phyloP scores from a whole-genome alignment of 2,113 vertebrate species.

The Prunella fulvescens region DNA sequence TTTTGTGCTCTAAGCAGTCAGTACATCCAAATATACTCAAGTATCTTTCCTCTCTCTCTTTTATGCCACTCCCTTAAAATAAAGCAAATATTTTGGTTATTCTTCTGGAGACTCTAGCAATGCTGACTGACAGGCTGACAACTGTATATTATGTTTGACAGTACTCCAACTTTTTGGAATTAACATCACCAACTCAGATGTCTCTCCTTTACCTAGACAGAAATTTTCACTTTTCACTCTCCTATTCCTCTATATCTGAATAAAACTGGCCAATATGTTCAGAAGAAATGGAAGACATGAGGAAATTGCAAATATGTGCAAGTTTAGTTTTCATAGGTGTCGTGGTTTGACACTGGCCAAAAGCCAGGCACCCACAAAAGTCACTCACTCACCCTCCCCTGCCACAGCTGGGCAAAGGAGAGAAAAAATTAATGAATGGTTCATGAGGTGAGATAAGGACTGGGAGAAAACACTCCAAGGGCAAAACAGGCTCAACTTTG shows the following conservation, averaged over 20 bases:
- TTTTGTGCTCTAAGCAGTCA: not conserved
- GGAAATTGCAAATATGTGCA: not conserved
- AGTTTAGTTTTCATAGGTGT: not conserved
- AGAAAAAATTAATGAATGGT: too few species aligned
- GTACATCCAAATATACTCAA: not conserved
- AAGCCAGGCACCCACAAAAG: not conserved
- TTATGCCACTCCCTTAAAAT: not conserved
- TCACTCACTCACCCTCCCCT: too few species aligned
- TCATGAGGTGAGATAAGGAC: too few species aligned
- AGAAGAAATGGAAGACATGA: not conserved
- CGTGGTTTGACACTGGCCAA: not conserved
- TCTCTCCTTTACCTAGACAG: not conserved
- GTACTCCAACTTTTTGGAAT: not conserved
- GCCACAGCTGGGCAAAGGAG: too few species aligned
- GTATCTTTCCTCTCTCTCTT: not conserved
- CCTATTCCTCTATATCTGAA: not conserved
- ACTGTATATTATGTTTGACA: not conserved
- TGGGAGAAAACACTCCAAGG: too few species aligned
- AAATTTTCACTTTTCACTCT: not conserved
- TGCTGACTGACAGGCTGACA: not conserved
- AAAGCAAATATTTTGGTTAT: not conserved
- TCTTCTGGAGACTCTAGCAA: not conserved
- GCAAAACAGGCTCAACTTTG: too few species aligned
- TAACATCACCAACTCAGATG: not conserved
- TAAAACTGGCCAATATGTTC: not conserved